Conservation (phyloP, 2,797 vertebrate species). For the Takifugu rubripes region DNA sequence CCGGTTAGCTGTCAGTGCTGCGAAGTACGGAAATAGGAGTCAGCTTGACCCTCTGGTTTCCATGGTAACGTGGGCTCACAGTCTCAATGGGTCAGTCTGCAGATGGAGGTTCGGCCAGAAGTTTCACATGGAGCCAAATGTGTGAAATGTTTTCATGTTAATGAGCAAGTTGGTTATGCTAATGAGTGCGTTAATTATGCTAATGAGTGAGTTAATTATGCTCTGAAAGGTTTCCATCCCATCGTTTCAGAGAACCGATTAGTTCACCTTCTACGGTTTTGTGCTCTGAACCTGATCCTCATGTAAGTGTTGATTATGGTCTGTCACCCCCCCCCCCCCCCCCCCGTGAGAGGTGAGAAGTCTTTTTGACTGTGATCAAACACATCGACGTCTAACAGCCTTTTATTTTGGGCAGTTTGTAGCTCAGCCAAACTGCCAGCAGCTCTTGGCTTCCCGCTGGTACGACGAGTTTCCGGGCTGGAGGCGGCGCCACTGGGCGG, state of each 20-base stretch:
- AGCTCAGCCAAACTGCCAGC: conserved; percentile 98
- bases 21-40: conserved; percentile 38
- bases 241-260: not conserved
- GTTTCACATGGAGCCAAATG: conserved; percentile 21
- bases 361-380: not conserved
- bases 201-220: not conserved
- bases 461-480: conserved; percentile 98
- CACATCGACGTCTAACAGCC: not conserved
- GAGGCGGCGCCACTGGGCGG: conserved; percentile 94
- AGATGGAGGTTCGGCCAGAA: conserved; percentile 26
- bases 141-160: not conserved
- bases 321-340: not conserved
- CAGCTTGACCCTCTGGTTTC: conserved; percentile 60
- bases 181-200: too few relatives aligned
- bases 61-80: conserved; percentile 70
- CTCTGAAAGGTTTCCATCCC: not conserved
- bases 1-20: conserved; percentile 13
- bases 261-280: conserved; percentile 6
- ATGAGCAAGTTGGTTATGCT: not conserved
- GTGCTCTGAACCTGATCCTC: conserved; percentile 8
- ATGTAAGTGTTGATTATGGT: conserved; percentile 25
- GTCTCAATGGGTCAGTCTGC: conserved; percentile 31
- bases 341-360: too few relatives aligned
- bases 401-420: conserved; percentile 83
- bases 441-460: conserved; percentile 95